Evolutionary conservation across 1,140 invertebrate species (phyloP).

Genomic region (Drosophila miranda): DNA sequence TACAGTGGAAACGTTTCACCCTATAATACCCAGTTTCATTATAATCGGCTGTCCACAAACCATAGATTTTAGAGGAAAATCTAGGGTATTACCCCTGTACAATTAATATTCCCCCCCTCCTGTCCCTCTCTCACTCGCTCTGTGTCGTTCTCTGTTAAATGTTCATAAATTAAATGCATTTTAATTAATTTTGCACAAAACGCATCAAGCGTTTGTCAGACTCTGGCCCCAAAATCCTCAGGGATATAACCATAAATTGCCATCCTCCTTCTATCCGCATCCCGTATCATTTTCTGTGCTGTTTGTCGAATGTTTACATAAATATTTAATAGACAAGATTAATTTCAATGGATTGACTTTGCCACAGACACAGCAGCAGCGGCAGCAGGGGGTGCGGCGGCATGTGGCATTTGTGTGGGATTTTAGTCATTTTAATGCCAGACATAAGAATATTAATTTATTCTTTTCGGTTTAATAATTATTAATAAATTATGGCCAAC

Average conservation of each 20-base stretch:
- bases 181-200: slow-evolving; percentile 72
- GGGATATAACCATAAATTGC: not conserved
- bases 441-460: slow-evolving; percentile 73
- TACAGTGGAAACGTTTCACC: too few species aligned
- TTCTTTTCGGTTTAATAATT: slow-evolving; percentile 40
- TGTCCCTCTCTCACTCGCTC: not conserved
- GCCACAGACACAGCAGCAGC: slow-evolving; percentile 1
- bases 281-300: slow-evolving; percentile 11
- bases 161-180: slow-evolving; percentile 75
- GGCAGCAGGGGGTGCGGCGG: not conserved
- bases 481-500: slow-evolving; percentile 28
- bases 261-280: not conserved
- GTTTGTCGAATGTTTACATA: slow-evolving; percentile 75
- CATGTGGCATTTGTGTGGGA: not conserved
- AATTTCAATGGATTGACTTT: slow-evolving; percentile 71
- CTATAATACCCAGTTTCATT: too few species aligned
- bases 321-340: slow-evolving; percentile 77
- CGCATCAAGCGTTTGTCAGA: slow-evolving; percentile 26
- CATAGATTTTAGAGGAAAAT: too few species aligned
- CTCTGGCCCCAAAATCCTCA: slow-evolving; percentile 8
- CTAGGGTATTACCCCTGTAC: too few species aligned
- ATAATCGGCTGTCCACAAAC: too few species aligned
- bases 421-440: slow-evolving; percentile 51
- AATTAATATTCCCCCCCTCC: not conserved
- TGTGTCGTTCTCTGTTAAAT: slow-evolving; percentile 32